Conservation (phyloP, 1,140 invertebrate species). For the Tetranychus cinnabarinus region DNA sequence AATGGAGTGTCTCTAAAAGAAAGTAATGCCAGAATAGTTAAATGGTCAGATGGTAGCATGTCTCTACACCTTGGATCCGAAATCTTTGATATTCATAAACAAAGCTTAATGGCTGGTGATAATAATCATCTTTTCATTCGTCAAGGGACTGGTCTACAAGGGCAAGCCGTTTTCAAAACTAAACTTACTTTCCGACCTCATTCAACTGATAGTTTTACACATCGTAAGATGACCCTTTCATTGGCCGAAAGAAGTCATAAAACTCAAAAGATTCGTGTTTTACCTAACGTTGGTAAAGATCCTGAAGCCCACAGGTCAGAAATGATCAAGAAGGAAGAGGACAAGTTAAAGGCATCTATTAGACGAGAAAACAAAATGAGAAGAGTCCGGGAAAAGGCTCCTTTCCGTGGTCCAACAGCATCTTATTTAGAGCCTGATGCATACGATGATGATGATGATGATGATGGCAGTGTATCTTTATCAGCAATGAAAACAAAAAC, state of each 20-base stretch:
- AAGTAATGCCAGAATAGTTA: slow-evolving; percentile 82
- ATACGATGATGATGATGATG: slow-evolving; percentile 55
- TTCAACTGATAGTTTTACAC: slow-evolving; percentile 92
- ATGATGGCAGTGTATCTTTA: slow-evolving; percentile 69
- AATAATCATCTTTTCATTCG: slow-evolving; percentile 86
- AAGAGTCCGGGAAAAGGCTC: slow-evolving; percentile 31
- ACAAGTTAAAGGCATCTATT: slow-evolving; percentile 61
- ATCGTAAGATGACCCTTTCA: slow-evolving; percentile 94
- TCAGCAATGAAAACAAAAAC: slow-evolving; percentile 32
- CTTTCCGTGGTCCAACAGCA: slow-evolving; percentile 23
- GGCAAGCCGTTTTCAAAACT: slow-evolving; percentile 84
- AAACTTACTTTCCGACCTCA: slow-evolving; percentile 86
- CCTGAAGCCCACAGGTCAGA: slow-evolving; percentile 71
- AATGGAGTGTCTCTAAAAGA: slow-evolving; percentile 60
- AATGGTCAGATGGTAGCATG: slow-evolving; percentile 91
- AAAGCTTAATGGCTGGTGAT: slow-evolving; percentile 62
- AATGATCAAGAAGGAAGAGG: slow-evolving; percentile 89
- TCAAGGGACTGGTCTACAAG: slow-evolving; percentile 62
- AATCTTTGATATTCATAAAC: slow-evolving; percentile 91
- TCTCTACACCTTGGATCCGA: slow-evolving; percentile 89
- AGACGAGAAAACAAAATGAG: slow-evolving; percentile 39
- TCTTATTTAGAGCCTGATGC: slow-evolving; percentile 33
- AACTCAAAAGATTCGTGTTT: slow-evolving; percentile 80
- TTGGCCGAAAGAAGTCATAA: slow-evolving; percentile 90
- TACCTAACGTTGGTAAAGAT: slow-evolving; percentile 77